Base-by-base conservation (phyloP, 2,113 vertebrate species). In the Telmatochromis sp. region DNA sequence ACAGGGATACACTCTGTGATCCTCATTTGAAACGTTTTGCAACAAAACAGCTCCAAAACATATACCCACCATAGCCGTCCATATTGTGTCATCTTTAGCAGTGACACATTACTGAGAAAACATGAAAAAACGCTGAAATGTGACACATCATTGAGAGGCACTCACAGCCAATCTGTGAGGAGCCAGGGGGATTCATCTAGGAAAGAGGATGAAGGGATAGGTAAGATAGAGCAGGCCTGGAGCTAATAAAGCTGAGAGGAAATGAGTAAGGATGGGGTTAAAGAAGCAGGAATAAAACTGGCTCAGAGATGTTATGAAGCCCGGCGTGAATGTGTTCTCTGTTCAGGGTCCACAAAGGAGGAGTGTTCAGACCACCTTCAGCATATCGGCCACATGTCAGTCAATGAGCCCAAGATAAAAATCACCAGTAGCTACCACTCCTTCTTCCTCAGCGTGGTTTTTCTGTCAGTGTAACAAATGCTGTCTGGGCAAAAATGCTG, bases 271-370 rank as follows among this genome's bases (percentile, higher is more conserved):
- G 81, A 82, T 81, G 17, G 86, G 73, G 87, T 93, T 90, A 85
- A 89, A 81, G 42, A 33, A 19, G 17, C 40, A 82, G 83, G 81
- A 31, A 58, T 58, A 75, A 86, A 51, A 68, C 81, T 86, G 80
- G 87, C 86, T 82, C 85, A 9, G 3, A 82, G 87, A 91, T 57
- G 90, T 92, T 90, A 85, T 90, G 88, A 92, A 90, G 47, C 81
- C 58, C 5, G 3, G 37, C 14, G 80, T 94, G 95, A 95, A 95
- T 96, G 83, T 87, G 84, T 86, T 83, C 89, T 90, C 93, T 96
- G 93, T 95, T 94, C 87, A 81, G 86, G 65, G 83, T 79, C 89
- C 86, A 92, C 88, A 91, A 71, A 82, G 83, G 85, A 92, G 21
- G 84, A 90, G 86, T 93, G 94, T 94, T 91, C 53, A 21, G 19